These are phyloP conservation scores for Anastrepha obliqua DNA, from an alignment of 1,140 invertebrate species.

Conservation along the genomic window DNA sequence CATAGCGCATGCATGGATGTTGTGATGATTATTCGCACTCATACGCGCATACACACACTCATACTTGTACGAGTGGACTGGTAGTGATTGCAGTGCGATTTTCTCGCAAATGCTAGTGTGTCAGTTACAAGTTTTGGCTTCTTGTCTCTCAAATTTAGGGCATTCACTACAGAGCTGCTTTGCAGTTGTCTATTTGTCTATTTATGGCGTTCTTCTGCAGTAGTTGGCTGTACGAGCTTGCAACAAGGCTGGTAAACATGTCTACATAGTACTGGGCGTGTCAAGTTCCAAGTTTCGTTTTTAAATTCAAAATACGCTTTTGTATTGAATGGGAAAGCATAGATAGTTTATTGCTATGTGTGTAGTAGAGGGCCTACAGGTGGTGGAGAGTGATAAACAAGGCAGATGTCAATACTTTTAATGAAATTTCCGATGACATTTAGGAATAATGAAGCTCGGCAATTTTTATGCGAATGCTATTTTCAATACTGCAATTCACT, in stretches of 20 bases:
- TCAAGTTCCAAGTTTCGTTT: not conserved
- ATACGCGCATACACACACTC: not conserved
- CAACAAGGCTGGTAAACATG: not conserved
- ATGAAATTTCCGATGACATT: no score
- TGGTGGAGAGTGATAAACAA: no score
- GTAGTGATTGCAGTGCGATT: not conserved
- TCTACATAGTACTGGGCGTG: not conserved
- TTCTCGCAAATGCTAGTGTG: not conserved
- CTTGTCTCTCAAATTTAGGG: slow-evolving; percentile 44
- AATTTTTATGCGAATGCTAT: no score
- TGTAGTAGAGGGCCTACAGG: no score
- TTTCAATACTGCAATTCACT: no score
- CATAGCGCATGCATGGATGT: not conserved
- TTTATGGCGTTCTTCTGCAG: slow-evolving; percentile 42
- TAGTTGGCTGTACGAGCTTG: not conserved
- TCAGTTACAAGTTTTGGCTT: slow-evolving; percentile 31
- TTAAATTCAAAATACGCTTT: no score
- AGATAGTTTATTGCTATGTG: no score
- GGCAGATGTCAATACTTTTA: no score
- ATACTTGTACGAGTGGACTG: not conserved
- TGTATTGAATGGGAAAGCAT: no score
- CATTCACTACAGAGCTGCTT: slow-evolving; percentile 9
- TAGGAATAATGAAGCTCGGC: no score
- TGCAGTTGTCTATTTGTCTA: slow-evolving; percentile 13
- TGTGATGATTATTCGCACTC: not conserved